Base-by-base conservation (phyloP, 2,888 invertebrate genomes). In the Spisula subtruncata region DNA sequence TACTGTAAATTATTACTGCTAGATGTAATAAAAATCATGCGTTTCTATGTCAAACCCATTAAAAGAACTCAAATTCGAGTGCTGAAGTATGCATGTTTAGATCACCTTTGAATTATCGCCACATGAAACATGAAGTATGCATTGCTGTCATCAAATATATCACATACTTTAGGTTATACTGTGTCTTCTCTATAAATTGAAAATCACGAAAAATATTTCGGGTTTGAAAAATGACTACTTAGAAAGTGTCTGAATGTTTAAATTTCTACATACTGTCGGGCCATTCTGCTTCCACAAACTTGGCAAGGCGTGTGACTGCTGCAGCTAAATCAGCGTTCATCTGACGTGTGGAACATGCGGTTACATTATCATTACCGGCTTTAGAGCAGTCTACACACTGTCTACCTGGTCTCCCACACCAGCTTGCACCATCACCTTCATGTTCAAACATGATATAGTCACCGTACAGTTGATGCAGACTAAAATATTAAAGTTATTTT, bases 251-350 rank as follows among this genome's bases (percentile, higher is more conserved):
- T n/a, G n/a, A n/a, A n/a, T n/a, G n/a, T n/a, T n/a, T n/a, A n/a
- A n/a, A n/a, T n/a, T n/a, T n/a, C n/a, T n/a, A 89, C 91, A 80
- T 88, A 93, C 93, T 87, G 66, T 92, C 86, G 51, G 91, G 86
- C 93, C 93, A 93, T 88, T 93, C 93, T 0, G 92, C 92, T 41
- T 91, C 71, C 12, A 91, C 88, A 51, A 92, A 91, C 81, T 92
- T 92, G 12, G 93, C 92, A 20, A 93, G 83, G 56, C 91, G 83
- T 5, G 93, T 92, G 0, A 91, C 48, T n/a, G 90, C 85, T 5
- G 92, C 60, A 10, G 93, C 93, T 48, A 93, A 81, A 46, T 88
- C 84, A 35, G 91, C 56, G 14, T 89, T 90, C 80, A 93, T 86
- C 56, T 92, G 71, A 83, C 93, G 86, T n/a, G 90, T 87, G 14